Conservation (phyloP, 2,797 vertebrate genomes). For the Pygocentrus nattereri region DNA sequence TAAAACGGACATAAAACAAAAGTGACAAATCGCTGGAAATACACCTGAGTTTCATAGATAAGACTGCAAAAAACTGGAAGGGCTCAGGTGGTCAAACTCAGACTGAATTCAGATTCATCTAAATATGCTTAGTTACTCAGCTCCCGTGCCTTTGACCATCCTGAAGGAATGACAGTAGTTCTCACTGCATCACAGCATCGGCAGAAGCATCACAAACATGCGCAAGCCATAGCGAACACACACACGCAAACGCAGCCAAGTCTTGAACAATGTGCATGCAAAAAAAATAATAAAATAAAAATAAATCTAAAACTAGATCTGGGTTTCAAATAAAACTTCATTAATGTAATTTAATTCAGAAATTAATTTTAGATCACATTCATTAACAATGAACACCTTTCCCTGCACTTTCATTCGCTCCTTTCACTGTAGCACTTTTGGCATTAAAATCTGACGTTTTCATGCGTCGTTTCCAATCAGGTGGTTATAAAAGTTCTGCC, state of each 20-base stretch:
- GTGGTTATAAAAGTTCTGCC: background rate
- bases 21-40: background rate
- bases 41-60: conserved; percentile 47
- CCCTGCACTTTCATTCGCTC: background rate
- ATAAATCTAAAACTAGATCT: background rate
- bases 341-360: background rate
- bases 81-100: background rate
- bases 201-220: conserved; percentile 39
- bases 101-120: background rate
- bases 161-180: conserved; percentile 34
- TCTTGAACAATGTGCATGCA: conserved; percentile 34
- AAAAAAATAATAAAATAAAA: background rate
- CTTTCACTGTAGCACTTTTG: background rate
- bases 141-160: background rate
- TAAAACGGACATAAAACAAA: background rate
- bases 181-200: background rate
- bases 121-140: background rate
- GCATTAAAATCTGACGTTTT: background rate
- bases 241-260: conserved; percentile 35
- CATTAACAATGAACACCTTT: background rate
- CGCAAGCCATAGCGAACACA: conserved; percentile 37
- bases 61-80: conserved; percentile 19
- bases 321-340: background rate
- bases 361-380: background rate
- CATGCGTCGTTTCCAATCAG: background rate